phyloP scores from a whole-genome alignment of 2,888 invertebrate genomes.

The Parochlus steinenii region DNA sequence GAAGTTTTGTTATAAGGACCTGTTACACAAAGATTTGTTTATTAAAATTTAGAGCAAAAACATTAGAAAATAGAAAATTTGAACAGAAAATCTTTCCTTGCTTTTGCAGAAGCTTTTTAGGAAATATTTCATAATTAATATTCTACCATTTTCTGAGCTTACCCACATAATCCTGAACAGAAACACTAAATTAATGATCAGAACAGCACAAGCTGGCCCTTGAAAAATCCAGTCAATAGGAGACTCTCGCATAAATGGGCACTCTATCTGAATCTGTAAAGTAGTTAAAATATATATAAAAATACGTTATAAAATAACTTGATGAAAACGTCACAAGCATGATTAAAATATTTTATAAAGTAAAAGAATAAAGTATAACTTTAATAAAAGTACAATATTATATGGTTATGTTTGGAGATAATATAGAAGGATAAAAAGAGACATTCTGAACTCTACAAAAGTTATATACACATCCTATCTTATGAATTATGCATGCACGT shows the following conservation, averaged over 20 bases:
- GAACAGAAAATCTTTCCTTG: no score
- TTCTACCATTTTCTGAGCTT: conserved; percentile 24
- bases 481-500: no score
- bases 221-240: conserved; percentile 78
- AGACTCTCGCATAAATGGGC: conserved; percentile 66
- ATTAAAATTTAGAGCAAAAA: not conserved
- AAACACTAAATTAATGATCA: conserved; percentile 66
- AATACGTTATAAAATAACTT: conserved; percentile 5
- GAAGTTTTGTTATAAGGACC: conserved; percentile 84
- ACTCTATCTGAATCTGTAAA: conserved; percentile 36
- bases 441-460: no score
- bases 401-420: no score
- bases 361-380: no score
- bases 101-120: no score
- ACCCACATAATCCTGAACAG: conserved; percentile 80
- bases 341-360: not conserved
- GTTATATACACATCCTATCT: no score
- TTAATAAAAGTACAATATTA: no score
- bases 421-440: no score
- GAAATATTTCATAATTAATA: no score
- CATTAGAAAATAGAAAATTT: not conserved
- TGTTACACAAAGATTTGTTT: conserved; percentile 23
- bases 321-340: not conserved
- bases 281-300: not conserved
- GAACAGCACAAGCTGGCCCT: conserved; percentile 61